Base-by-base conservation (phyloP, 1,140 invertebrate genomes). In the Heliothis virescens region DNA sequence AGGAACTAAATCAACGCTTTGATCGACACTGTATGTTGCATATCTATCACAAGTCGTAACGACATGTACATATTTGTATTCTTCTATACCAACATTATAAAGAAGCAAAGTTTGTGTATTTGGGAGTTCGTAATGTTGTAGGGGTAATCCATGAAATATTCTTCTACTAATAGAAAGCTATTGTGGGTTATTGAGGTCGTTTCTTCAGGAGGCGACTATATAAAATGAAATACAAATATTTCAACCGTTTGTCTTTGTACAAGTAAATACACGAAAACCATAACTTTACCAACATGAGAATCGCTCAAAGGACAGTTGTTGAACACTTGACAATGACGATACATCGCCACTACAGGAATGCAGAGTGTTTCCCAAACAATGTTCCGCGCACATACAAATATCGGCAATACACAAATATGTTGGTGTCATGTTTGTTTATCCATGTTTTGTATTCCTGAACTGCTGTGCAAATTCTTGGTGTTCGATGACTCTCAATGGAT, bases 301-400 rank as follows among this genome's bases (percentile, higher is more conserved):
- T 16, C 16, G 21, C 52, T 26, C 21, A 71, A 52, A 71, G 48
- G 67, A 50, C 15, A 41, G 21, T 52, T 71, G 21, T 71, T 48
- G 18, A 71, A 52, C 47, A 53, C 67, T 71, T 53, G 48, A 50
- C 48, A 52, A 71, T 29, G 48, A 53, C 29, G 21, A 21, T 50
- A 67, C 63, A 50, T 50, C 47, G 12, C 34, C 63, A 53, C 16
- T 71, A 71, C 48, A 21, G 48, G 47, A 71, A 15, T n/a, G 7
- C 48, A 0, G 21, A 71, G 67, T 71, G 48, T 53, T 53, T 10
- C 18, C 18, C 67, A 53, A 71, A 71, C n/a, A 71, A 53, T n/a
- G 48, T 48, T 48, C 41, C 13, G 18, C 65, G n/a, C 50, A 52
- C 67, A 71, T 71, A 52, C 50, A 52, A 48, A 71, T 71, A 52